phyloP scores from a whole-genome alignment of 2,888 invertebrate genomes.

The Dastarcus helophoroides region DNA sequence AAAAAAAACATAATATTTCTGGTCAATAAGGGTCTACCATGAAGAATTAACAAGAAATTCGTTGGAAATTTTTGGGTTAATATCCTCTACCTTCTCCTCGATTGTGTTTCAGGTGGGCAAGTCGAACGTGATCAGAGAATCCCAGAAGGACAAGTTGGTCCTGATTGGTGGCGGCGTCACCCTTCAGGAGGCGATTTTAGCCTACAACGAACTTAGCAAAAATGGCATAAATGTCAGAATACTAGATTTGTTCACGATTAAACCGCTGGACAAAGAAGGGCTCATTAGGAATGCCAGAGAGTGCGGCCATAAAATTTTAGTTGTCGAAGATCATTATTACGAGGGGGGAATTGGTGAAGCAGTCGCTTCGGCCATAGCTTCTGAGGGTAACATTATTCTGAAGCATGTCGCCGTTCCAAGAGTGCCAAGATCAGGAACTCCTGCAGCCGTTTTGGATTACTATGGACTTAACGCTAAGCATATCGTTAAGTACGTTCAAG shows the following conservation, averaged over 20 bases:
- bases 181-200: slow-evolving; percentile 73
- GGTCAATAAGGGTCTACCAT: no score
- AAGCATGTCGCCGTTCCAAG: slow-evolving; percentile 65
- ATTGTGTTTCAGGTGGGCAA: slow-evolving; percentile 48
- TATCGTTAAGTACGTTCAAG: slow-evolving; percentile 58
- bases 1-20: no score
- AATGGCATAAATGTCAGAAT: slow-evolving; percentile 62
- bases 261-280: slow-evolving; percentile 74
- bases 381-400: slow-evolving; percentile 54
- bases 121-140: slow-evolving; percentile 63
- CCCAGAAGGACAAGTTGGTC: slow-evolving; percentile 61
- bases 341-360: slow-evolving; percentile 94
- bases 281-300: slow-evolving; percentile 62
- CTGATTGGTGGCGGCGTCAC: slow-evolving; percentile 88
- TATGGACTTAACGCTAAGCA: slow-evolving; percentile 58
- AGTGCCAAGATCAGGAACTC: slow-evolving; percentile 84
- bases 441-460: slow-evolving; percentile 67
- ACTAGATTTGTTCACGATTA: slow-evolving; percentile 87
- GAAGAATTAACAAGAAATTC: no score
- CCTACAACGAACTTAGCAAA: slow-evolving; percentile 58
- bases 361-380: slow-evolving; percentile 64
- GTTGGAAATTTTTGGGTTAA: no score
- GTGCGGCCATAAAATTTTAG: slow-evolving; percentile 66
- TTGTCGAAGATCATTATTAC: slow-evolving; percentile 93
- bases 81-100: no score